Evolutionary conservation across 2,113 vertebrate genomes (phyloP), one percentile per base, ranked within the genome.

Genomic region (Dromiciops gliroides): DNA sequence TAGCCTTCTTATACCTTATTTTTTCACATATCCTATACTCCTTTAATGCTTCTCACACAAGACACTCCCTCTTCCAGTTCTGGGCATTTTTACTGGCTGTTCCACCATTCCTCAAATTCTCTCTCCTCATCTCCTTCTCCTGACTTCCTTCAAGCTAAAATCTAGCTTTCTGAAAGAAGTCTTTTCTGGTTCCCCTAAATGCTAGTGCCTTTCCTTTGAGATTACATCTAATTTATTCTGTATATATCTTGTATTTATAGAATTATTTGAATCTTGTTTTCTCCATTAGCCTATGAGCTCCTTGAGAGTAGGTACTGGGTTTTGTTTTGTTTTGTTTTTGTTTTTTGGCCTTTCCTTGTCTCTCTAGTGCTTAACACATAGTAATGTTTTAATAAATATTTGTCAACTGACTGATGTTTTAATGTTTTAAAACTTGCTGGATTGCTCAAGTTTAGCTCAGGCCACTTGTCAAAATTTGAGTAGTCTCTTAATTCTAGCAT

Each of bases 361-460:
- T 25, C 25, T 26, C 51, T 48, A 60, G 95, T 50, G 26, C 11
- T 50, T 25, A 48, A 37, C 9, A 8, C 25, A 1, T 0, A 0
- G 10, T 0, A 49, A 67, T 19, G 0, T 3, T 90, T 89, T 75
- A 12, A 8, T 0, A 37, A 22, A 47, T 44, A 25, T 0, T 1
- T 14, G 37, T 0, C 1, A 50, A 22, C 1, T 1, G 44, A 47
- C 14, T 11, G n/a, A n/a, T n/a, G 2, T 1, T 7, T 37, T 49
- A 23, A 23, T 83, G n/a, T 83, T 83, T 83, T 44, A 83, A 83
- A 83, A 83, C 67, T 83, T 83, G 67, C 7, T 83, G 19, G 19
- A 83, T 83, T 0, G 11, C 4, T n/a, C 37, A 75, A 37, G n/a
- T 75, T 75, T 75, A 75, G 16, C 16, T 75, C 19, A n/a, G 8